A percentile compares a stretch with the other conserved stretches of the same genome.
phyloP scores from a whole-genome alignment of 2,797 vertebrate species.

The Adrianichthys oophorus region DNA sequence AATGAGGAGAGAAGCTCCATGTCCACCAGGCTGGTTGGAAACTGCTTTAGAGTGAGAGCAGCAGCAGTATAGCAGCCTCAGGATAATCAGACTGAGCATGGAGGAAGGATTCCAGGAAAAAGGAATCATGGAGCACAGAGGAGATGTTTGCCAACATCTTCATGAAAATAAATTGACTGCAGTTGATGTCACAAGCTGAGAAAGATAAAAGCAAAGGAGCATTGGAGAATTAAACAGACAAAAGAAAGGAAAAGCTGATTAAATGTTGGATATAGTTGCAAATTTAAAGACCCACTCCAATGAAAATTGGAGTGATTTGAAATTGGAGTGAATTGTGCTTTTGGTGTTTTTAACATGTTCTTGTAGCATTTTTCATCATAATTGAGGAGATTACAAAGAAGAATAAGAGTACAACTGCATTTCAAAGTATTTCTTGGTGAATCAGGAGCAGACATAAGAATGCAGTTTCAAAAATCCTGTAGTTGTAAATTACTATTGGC shows the following conservation, averaged over 20 bases:
- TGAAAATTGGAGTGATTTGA: too few species aligned
- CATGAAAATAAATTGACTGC: slow-evolving; percentile 24
- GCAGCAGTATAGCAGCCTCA: slow-evolving; percentile 7
- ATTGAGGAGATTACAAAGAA: too few species aligned
- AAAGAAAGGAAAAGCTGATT: neutral
- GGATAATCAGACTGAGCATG: slow-evolving; percentile 61
- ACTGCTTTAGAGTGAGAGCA: slow-evolving; percentile 26
- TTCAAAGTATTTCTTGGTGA: too few species aligned
- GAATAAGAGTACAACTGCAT: too few species aligned
- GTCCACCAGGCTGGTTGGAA: slow-evolving; percentile 46
- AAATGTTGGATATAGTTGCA: too few species aligned
- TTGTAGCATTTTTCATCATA: too few species aligned
- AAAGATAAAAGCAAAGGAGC: slow-evolving; percentile 34
- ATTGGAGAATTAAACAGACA: slow-evolving; percentile 1
- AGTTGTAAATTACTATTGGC: too few species aligned
- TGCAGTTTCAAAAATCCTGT: too few species aligned
- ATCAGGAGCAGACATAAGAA: too few species aligned
- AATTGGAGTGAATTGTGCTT: too few species aligned
- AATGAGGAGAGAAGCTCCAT: slow-evolving; percentile 53
- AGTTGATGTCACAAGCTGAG: slow-evolving; percentile 23
- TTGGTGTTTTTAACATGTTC: too few species aligned
- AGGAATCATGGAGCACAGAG: slow-evolving; percentile 53
- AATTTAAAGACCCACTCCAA: too few species aligned
- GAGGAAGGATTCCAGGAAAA: slow-evolving; percentile 55
- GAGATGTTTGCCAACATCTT: slow-evolving; percentile 46